These are phyloP conservation scores for Torymus auratus DNA, from an alignment of 2,888 invertebrate genomes.

Conservation along the genomic window DNA sequence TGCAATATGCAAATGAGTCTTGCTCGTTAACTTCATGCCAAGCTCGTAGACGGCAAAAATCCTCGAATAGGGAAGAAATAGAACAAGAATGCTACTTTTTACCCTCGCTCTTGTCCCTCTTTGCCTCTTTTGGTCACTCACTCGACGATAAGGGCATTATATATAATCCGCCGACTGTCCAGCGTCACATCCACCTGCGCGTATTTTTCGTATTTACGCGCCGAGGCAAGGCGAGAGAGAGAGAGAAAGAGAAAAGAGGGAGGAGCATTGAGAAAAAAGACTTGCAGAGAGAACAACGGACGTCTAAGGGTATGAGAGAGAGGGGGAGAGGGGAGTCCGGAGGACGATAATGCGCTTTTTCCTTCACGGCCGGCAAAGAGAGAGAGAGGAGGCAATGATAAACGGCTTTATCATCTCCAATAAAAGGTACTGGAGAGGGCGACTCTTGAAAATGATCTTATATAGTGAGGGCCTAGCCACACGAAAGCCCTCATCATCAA, in stretches of 20 bases:
- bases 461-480: conserved; percentile 17
- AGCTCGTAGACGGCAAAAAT: too few species aligned
- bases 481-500: conserved; percentile 50
- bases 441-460: conserved; percentile 49
- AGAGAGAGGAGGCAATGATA: conserved; percentile 49
- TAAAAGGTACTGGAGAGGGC: conserved; percentile 49
- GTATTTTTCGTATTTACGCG: conserved; percentile 28
- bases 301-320: background rate
- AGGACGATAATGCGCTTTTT: conserved; percentile 54
- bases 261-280: conserved; percentile 2
- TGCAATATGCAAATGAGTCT: too few species aligned
- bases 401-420: conserved; percentile 58
- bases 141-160: background rate
- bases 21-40: too few species aligned
- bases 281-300: conserved; percentile 25
- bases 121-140: too few species aligned
- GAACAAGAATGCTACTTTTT: too few species aligned
- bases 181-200: conserved; percentile 3
- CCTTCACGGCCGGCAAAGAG: conserved; percentile 1
- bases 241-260: background rate
- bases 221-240: background rate
- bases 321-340: background rate
- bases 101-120: too few species aligned
- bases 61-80: too few species aligned
- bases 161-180: background rate